These are phyloP conservation scores for Criorhina ranunculi DNA, from an alignment of 2,888 invertebrate species.

Conservation along the genomic window DNA sequence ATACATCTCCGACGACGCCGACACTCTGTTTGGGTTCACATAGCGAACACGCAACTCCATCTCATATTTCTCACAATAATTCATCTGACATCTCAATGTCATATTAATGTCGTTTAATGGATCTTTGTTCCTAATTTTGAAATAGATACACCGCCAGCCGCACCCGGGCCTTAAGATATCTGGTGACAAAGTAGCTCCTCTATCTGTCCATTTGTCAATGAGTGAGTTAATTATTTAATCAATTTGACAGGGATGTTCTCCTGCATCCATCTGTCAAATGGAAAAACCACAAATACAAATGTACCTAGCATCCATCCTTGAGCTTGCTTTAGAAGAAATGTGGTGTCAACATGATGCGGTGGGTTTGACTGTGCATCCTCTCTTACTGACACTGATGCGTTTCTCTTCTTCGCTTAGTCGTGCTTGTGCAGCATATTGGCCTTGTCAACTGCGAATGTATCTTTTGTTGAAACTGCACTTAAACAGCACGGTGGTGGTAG, in stretches of 20 bases:
- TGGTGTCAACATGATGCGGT: constrained; percentile 33
- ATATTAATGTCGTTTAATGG: constrained; percentile 54
- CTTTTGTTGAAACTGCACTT: constrained; percentile 23
- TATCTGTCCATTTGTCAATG: constrained; percentile 6
- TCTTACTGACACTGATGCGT: constrained; percentile 7
- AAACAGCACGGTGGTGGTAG: constrained; percentile 1
- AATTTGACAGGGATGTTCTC: constrained; percentile 12
- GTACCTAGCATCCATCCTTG: constrained; percentile 16
- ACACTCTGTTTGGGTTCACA: neutral
- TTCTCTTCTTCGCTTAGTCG: neutral
- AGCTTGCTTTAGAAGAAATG: neutral
- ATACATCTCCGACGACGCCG: constrained; percentile 29
- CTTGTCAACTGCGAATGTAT: constrained; percentile 54
- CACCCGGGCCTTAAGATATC: neutral
- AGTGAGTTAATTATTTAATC: constrained; percentile 28
- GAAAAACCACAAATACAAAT: constrained; percentile 44
- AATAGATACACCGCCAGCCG: constrained; percentile 35
- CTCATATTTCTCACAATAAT: constrained; percentile 61
- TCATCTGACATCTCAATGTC: constrained; percentile 73
- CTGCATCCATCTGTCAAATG: constrained; percentile 47
- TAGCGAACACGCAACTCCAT: constrained; percentile 47
- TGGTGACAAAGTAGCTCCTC: constrained; percentile 9
- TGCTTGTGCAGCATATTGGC: constrained; percentile 10
- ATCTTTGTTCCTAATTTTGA: constrained; percentile 35
- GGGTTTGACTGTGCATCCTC: constrained; percentile 25